Percentiles rank a stretch among this genome's conserved stretches.
These are phyloP conservation scores for Latrodectus elegans DNA, from an alignment of 2,888 invertebrate species.

Conservation along the genomic window DNA sequence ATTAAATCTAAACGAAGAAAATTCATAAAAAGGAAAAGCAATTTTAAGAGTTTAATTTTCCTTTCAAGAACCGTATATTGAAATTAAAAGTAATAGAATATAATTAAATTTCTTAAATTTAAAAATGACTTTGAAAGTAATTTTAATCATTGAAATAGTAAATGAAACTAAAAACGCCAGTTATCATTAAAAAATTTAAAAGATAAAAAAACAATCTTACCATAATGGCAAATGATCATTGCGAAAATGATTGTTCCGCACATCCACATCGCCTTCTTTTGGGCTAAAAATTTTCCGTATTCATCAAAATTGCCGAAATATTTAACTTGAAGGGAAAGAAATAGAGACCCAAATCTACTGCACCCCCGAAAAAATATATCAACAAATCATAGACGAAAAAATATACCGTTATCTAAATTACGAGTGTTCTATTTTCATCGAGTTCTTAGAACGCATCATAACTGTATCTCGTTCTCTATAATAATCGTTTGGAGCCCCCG, in stretches of 20 bases:
- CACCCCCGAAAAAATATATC: not conserved
- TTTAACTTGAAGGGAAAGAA: not conserved
- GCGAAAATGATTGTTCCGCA: not conserved
- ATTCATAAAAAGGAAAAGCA: no score
- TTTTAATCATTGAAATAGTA: no score
- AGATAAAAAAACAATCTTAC: no score
- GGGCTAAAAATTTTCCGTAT: not conserved
- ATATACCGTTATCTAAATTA: not conserved
- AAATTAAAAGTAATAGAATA: no score
- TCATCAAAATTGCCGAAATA: not conserved
- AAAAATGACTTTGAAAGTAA: no score
- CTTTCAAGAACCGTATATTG: no score
- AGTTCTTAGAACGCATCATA: conserved; percentile 35
- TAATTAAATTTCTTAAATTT: no score
- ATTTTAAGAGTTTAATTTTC: no score
- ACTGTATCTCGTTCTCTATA: conserved; percentile 36
- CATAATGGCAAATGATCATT: no score
- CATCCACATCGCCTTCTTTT: not conserved
- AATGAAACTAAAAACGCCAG: no score
- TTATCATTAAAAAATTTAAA: no score
- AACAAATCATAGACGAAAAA: not conserved
- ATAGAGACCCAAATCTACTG: not conserved
- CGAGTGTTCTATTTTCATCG: not conserved
- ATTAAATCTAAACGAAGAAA: no score
- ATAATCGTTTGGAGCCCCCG: conserved; percentile 49